phyloP scores from a whole-genome alignment of 2,797 vertebrate genomes.

The Liparis tanakae region DNA sequence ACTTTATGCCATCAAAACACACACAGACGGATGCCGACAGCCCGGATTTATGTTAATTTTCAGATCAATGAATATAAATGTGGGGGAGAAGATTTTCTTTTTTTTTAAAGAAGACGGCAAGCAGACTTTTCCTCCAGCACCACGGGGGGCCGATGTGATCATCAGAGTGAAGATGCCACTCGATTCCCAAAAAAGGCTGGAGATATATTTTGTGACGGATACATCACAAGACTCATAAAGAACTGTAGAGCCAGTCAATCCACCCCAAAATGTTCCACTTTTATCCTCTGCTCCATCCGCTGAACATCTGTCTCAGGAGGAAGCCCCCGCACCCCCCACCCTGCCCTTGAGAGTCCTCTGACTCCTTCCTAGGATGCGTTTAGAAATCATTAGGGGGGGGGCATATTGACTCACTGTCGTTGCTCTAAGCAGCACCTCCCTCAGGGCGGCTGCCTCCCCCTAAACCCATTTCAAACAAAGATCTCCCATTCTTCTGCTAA shows the following conservation, averaged over 20 bases:
- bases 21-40: slow-evolving; percentile 18
- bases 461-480: slow-evolving; percentile 49
- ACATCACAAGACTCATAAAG: neutral
- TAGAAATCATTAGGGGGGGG: slow-evolving; percentile 56
- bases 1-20: slow-evolving; percentile 44
- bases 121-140: neutral
- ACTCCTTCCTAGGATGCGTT: slow-evolving; percentile 55
- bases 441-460: slow-evolving; percentile 37
- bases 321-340: slow-evolving; percentile 23
- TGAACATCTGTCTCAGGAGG: slow-evolving; percentile 39
- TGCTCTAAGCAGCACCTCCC: slow-evolving; percentile 42
- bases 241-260: slow-evolving; percentile 3
- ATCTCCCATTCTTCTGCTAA: slow-evolving; percentile 33
- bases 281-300: slow-evolving; percentile 21
- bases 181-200: neutral
- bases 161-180: neutral
- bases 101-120: too few species aligned
- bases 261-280: slow-evolving; percentile 26
- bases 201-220: neutral
- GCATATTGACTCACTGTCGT: slow-evolving; percentile 54
- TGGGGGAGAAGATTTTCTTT: too few species aligned
- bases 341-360: slow-evolving; percentile 68
- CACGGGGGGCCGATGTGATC: neutral
- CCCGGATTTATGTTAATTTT: slow-evolving; percentile 19
- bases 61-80: slow-evolving; percentile 12